Evolutionary conservation across 1,140 invertebrate species (phyloP), one percentile per base, ranked within the genome.

Genomic region (Acyrthosiphon pisum): DNA sequence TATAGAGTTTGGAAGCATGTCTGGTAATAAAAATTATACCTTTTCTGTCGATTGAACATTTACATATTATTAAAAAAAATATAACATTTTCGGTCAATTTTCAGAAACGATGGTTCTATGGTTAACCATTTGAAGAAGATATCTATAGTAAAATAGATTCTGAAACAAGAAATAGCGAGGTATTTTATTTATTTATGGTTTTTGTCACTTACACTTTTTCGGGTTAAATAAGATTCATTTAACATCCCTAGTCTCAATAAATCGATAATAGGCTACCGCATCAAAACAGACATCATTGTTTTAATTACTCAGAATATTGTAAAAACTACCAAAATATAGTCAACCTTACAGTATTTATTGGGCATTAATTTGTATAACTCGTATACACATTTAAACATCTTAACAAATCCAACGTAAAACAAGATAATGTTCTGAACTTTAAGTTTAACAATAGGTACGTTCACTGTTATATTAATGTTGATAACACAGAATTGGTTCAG

Each of bases 1-100:
- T 91, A 35, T 91, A 91, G 35, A 68, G 90, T 76, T 81, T n/a
- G 30, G 7, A 81, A 81, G 90, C 44, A 91, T 81, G 90, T 48
- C 30, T 76, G 35, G 20, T 35, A 91, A 83, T 91, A 91, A 48
- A 91, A 91, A 91, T 91, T 76, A 81, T 91, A 68, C 90, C 90
- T 91, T 76, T 81, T 76, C 41, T 81, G 90, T 91, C 90, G 44
- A 41, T 46, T 46, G 90, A 44, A 44, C n/a, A 91, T 91, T 76
- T 76, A 68, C 37, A 91, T 76, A 44, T 68, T 68, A 68, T 90
- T 91, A n/a, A 46, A 68, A 68, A 53, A 46, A 46, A 60, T 76
- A 60, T 46, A 60, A 30, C 6, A 41, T 91, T 44, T 46, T 86
- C 9, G 41, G 83, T 30, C 26, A 41, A 35, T 76, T 41, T 18